phyloP scores from a whole-genome alignment of 2,797 vertebrate species.

The Kryptopterus vitreolus region DNA sequence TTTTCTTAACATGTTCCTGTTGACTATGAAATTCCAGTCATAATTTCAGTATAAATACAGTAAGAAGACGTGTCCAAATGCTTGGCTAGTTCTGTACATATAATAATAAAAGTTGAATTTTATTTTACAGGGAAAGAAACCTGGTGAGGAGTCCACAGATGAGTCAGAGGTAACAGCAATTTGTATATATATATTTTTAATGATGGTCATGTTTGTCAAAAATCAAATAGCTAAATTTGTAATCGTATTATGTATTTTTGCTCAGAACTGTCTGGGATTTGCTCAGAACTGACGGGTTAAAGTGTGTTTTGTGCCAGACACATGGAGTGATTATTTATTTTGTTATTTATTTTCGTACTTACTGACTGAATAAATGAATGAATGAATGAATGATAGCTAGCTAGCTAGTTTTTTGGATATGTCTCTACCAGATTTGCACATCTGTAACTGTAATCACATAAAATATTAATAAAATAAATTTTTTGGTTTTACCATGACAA shows the following conservation, averaged over 20 bases:
- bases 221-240: not conserved
- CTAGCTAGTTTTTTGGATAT: too few species aligned
- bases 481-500: too few species aligned
- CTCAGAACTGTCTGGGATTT: not conserved
- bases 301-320: not conserved
- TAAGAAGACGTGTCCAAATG: not conserved
- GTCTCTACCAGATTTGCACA: too few species aligned
- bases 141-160: constrained; percentile 89
- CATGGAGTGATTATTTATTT: not conserved
- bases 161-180: constrained; percentile 90
- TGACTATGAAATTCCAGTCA: too few species aligned
- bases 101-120: constrained; percentile 25
- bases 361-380: too few species aligned
- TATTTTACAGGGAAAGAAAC: constrained; percentile 76
- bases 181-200: not conserved
- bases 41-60: too few species aligned
- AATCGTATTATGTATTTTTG: not conserved
- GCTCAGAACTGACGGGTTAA: not conserved
- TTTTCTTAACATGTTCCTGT: too few species aligned
- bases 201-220: not conserved
- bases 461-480: too few species aligned
- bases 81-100: not conserved
- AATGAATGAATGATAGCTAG: too few species aligned
- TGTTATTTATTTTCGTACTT: not conserved
- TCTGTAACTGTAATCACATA: too few species aligned